A percentile compares a stretch with the other conserved stretches of the same genome.
Conservation (phyloP, 2,797 vertebrate genomes). For the Notoglanidium macrostoma region DNA sequence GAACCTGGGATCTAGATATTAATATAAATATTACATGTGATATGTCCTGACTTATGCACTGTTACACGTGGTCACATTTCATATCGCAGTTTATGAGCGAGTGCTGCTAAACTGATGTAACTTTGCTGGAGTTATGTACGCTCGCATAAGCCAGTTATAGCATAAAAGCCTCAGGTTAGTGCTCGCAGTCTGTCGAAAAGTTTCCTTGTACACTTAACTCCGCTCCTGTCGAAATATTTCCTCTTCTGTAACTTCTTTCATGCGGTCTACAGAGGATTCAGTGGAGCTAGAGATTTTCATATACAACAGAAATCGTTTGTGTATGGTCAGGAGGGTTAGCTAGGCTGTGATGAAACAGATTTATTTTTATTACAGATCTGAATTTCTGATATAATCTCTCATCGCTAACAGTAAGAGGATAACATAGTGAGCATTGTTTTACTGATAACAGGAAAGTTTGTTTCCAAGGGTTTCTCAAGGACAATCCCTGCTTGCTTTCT, state of each 20-base stretch:
- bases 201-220: conserved; percentile 13
- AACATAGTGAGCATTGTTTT: background rate
- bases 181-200: background rate
- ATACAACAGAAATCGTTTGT: conserved; percentile 5
- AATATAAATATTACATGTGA: background rate
- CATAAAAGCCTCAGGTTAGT: conserved; percentile 24
- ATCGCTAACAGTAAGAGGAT: background rate
- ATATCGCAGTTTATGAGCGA: background rate
- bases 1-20: background rate
- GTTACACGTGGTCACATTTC: background rate
- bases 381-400: conserved; percentile 12
- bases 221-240: conserved; percentile 15
- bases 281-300: conserved; percentile 4
- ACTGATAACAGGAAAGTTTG: conserved; percentile 6
- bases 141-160: conserved; percentile 19
- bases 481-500: background rate
- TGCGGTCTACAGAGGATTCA: conserved; percentile 9
- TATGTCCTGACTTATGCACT: background rate
- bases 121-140: background rate
- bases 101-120: background rate
- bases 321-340: conserved; percentile 28
- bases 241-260: conserved; percentile 16
- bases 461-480: conserved; percentile 35
- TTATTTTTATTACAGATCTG: conserved; percentile 19
- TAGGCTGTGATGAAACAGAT: conserved; percentile 14